These are phyloP conservation scores for Sinocyclocheilus maitianheensis DNA, from an alignment of 2,113 vertebrate species.

Conservation along the genomic window DNA sequence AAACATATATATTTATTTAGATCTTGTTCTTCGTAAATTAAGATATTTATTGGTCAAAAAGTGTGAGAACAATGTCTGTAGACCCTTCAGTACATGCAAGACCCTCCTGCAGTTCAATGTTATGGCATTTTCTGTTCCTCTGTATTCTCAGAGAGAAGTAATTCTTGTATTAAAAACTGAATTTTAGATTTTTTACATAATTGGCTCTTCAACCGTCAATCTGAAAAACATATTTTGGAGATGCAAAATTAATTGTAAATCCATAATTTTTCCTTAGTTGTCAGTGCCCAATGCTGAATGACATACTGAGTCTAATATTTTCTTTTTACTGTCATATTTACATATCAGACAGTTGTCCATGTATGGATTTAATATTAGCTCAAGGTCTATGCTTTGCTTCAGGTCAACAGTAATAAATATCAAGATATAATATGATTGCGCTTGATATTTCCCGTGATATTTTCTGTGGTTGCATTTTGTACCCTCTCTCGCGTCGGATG, in stretches of 20 bases:
- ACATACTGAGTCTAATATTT: constrained; percentile 39
- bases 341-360: constrained; percentile 27
- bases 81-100: no score
- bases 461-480: no score
- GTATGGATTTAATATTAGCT: constrained; percentile 50
- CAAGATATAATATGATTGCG: no score
- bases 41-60: no score
- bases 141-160: background rate
- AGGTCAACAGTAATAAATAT: constrained; percentile 1
- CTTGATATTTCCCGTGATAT: no score
- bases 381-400: constrained; percentile 4
- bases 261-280: constrained; percentile 60
- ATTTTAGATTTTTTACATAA: background rate
- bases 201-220: constrained; percentile 7
- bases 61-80: no score
- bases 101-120: background rate
- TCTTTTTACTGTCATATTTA: background rate
- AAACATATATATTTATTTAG: no score
- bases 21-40: no score
- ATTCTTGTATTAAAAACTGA: background rate
- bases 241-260: constrained; percentile 66
- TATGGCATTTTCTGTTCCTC: background rate
- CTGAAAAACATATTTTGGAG: constrained; percentile 36
- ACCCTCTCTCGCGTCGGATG: no score
- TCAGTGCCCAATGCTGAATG: constrained; percentile 47